phyloP scores from a whole-genome alignment of 1,140 invertebrate genomes.

The Campodea augens region DNA sequence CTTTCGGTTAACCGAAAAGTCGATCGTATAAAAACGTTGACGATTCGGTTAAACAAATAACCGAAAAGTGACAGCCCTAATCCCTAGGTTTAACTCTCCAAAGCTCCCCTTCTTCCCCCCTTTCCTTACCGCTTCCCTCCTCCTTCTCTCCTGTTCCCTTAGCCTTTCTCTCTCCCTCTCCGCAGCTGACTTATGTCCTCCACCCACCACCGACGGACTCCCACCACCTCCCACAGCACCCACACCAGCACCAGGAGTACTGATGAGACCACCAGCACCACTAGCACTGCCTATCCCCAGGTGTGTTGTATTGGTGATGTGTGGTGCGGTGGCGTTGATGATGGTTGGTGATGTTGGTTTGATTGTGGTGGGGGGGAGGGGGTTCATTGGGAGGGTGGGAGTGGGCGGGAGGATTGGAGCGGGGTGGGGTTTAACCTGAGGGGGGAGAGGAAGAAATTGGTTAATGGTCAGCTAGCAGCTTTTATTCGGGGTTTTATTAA shows the following conservation, averaged over 20 bases:
- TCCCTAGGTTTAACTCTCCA: too few species aligned
- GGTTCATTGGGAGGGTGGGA: too few species aligned
- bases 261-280: neutral
- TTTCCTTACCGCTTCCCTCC: constrained; percentile 71
- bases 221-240: constrained; percentile 18
- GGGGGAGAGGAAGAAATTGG: too few species aligned
- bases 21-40: too few species aligned
- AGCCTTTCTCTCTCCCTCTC: constrained; percentile 50
- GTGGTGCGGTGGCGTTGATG: neutral
- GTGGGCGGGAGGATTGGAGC: too few species aligned
- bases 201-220: constrained; percentile 32
- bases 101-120: neutral
- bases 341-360: neutral
- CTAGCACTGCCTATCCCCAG: neutral
- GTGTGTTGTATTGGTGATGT: neutral
- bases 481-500: too few species aligned
- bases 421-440: too few species aligned
- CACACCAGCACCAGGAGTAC: neutral
- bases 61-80: neutral
- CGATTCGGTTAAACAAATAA: neutral
- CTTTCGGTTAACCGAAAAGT: too few species aligned
- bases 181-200: constrained; percentile 42
- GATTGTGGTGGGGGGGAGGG: too few species aligned
- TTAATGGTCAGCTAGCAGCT: too few species aligned
- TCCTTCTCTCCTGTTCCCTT: constrained; percentile 69